Percentiles rank a stretch among this genome's conserved stretches.
These are phyloP conservation scores for Drepanosiphum platanoidis DNA, from an alignment of 2,888 invertebrate species.

Conservation along the genomic window DNA sequence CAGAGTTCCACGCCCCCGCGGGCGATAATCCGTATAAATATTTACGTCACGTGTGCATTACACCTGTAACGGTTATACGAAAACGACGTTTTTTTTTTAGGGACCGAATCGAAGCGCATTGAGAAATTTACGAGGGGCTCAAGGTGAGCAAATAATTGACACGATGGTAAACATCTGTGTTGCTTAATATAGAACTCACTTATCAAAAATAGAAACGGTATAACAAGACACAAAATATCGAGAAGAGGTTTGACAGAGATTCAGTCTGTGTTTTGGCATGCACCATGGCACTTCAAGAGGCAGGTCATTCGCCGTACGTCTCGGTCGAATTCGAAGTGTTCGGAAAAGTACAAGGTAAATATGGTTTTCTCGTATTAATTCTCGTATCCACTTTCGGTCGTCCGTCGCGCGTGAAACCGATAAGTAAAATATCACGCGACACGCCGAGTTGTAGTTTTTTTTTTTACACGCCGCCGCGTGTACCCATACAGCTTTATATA, in stretches of 20 bases:
- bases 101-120: neutral
- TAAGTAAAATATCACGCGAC: neutral
- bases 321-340: constrained; percentile 91
- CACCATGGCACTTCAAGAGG: constrained; percentile 54
- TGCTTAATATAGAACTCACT: constrained; percentile 58
- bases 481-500: no score
- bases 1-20: neutral
- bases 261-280: constrained; percentile 58
- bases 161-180: constrained; percentile 49
- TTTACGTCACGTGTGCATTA: neutral
- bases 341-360: constrained; percentile 88
- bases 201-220: constrained; percentile 52
- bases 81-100: constrained; percentile 8
- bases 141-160: constrained; percentile 50
- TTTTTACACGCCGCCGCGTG: no score
- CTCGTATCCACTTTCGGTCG: neutral
- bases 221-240: constrained; percentile 42
- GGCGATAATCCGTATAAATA: neutral
- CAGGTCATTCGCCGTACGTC: constrained; percentile 69
- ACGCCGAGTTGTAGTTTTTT: neutral
- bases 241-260: constrained; percentile 41
- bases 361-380: neutral
- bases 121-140: constrained; percentile 34
- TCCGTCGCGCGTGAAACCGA: neutral
- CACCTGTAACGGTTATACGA: neutral